Conservation (phyloP, 92 coral and sea anemone genomes). For the Parazoanthus atlanticus region DNA sequence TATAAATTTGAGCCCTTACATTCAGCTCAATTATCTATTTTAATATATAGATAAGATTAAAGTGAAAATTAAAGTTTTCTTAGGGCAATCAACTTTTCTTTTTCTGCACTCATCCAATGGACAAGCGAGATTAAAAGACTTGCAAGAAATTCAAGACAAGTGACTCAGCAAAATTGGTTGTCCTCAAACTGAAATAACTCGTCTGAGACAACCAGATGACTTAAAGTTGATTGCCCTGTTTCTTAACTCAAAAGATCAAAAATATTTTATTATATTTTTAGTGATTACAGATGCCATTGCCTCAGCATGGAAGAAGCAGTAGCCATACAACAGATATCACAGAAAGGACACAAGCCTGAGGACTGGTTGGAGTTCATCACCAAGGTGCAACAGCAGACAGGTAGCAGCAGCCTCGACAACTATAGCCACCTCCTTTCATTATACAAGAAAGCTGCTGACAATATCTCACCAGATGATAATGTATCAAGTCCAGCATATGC, state of each 20-base stretch:
- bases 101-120: no score
- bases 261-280: no score
- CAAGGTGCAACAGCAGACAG: slow-evolving; percentile 26
- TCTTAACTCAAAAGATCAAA: background rate
- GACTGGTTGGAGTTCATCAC: slow-evolving; percentile 86
- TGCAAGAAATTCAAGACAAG: no score
- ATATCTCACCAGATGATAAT: slow-evolving; percentile 80
- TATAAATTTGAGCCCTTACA: no score
- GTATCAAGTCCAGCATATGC: slow-evolving; percentile 81
- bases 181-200: no score
- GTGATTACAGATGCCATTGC: background rate
- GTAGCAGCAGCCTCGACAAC: slow-evolving; percentile 34
- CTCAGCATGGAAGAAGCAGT: slow-evolving; percentile 43
- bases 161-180: no score
- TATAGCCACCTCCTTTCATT: slow-evolving; percentile 59
- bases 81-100: no score
- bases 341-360: slow-evolving; percentile 81
- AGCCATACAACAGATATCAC: slow-evolving; percentile 50
- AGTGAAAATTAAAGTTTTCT: background rate
- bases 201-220: no score
- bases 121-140: no score
- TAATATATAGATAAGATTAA: background rate
- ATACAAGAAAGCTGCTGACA: slow-evolving; percentile 74
- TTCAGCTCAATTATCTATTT: no score
- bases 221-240: no score